A percentile compares a stretch with the other conserved stretches of the same genome.
Evolutionary conservation across 2,113 vertebrate species (phyloP).

Genomic region (Ptilorrhoa leucosticta): DNA sequence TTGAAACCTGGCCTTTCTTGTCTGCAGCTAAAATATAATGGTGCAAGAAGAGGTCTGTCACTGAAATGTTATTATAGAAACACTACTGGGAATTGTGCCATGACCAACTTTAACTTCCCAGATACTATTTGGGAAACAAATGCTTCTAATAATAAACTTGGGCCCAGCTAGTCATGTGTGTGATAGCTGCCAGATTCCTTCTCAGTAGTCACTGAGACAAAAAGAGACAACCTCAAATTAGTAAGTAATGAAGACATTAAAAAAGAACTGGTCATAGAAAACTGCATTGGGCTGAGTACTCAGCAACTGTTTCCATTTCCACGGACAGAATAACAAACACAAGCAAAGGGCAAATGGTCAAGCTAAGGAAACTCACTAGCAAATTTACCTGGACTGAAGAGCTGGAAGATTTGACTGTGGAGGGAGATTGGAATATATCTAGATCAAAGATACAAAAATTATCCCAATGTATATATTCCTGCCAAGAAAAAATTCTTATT

Average conservation of each 20-base stretch:
- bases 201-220: background rate
- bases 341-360: background rate
- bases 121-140: conserved; percentile 19
- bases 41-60: background rate
- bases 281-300: background rate
- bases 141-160: conserved; percentile 17
- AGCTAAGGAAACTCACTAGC: background rate
- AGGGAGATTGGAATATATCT: background rate
- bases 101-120: background rate
- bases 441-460: background rate
- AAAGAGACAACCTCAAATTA: background rate
- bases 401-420: background rate
- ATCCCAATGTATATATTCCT: background rate
- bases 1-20: conserved; percentile 13
- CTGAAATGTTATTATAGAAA: background rate
- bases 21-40: background rate
- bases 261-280: background rate
- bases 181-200: background rate
- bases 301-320: background rate
- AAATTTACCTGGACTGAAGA: background rate
- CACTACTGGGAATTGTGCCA: conserved; percentile 19
- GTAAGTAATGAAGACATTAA: background rate
- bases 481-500: background rate
- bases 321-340: background rate
- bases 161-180: background rate